These are phyloP conservation scores for Trypoxylus dichotomus DNA, from an alignment of 1,140 invertebrate species.

Conservation along the genomic window DNA sequence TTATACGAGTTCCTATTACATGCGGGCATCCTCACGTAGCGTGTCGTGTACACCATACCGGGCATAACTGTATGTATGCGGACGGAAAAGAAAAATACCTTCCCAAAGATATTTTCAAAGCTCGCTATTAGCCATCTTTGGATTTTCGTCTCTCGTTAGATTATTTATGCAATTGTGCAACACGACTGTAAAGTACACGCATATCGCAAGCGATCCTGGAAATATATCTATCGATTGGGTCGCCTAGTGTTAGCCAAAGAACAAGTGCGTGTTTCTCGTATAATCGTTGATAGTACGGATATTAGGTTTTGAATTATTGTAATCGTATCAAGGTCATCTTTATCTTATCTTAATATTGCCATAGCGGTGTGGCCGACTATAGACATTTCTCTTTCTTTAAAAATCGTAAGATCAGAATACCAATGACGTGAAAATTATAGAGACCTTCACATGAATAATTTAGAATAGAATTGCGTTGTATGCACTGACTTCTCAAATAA, in stretches of 20 bases:
- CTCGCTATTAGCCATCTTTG: not conserved
- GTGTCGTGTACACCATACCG: not conserved
- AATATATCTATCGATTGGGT: not conserved
- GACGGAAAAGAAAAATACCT: not conserved
- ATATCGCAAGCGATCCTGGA: not conserved
- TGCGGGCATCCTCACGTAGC: not conserved
- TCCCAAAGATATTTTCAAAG: not conserved
- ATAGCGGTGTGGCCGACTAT: too few species aligned
- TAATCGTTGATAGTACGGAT: too few species aligned
- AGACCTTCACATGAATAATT: too few species aligned
- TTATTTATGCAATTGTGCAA: constrained; percentile 24
- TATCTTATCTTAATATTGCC: too few species aligned
- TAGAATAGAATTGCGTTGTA: too few species aligned
- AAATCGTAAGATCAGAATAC: too few species aligned
- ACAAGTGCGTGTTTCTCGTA: not conserved
- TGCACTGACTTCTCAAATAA: too few species aligned
- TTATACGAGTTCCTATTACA: not conserved
- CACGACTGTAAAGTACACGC: not conserved
- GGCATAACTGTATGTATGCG: not conserved
- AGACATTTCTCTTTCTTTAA: too few species aligned
- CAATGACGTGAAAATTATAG: too few species aligned
- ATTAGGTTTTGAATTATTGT: too few species aligned
- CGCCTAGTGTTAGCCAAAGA: too few species aligned
- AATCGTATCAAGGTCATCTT: too few species aligned
- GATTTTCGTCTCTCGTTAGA: constrained; percentile 1